Evolutionary conservation across 2,888 invertebrate species (phyloP).

Genomic region (Chrysomela aeneicollis): DNA sequence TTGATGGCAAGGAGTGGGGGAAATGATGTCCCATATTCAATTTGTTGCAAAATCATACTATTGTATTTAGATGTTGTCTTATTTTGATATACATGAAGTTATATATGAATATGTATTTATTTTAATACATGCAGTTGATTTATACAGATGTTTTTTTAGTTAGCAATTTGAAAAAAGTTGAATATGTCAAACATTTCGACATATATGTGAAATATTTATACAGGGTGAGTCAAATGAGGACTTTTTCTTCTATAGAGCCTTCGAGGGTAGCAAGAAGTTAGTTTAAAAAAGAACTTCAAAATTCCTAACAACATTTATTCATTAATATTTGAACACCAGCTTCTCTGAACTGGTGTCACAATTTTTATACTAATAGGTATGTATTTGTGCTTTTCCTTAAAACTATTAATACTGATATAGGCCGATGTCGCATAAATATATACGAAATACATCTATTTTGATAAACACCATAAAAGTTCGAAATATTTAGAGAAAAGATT

Average conservation of each 20-base stretch:
- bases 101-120: slow-evolving; percentile 25
- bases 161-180: background rate
- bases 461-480: background rate
- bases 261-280: background rate
- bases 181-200: too few species aligned
- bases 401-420: slow-evolving; percentile 57
- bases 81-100: slow-evolving; percentile 25
- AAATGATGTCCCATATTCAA: too few species aligned
- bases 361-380: slow-evolving; percentile 30
- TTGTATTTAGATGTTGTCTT: slow-evolving; percentile 22
- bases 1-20: too few species aligned
- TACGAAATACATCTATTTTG: background rate
- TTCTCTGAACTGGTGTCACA: slow-evolving; percentile 17
- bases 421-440: slow-evolving; percentile 50
- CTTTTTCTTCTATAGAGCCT: too few species aligned
- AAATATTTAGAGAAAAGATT: background rate
- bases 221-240: too few species aligned
- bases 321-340: slow-evolving; percentile 28
- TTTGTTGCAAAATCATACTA: background rate
- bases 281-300: slow-evolving; percentile 7
- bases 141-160: slow-evolving; percentile 4
- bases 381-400: slow-evolving; percentile 33
- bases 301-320: slow-evolving; percentile 38
- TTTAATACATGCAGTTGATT: slow-evolving; percentile 29
- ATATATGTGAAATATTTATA: too few species aligned